Evolutionary conservation across 2,113 vertebrate genomes (phyloP).

Genomic region (Hepsetus odoe): DNA sequence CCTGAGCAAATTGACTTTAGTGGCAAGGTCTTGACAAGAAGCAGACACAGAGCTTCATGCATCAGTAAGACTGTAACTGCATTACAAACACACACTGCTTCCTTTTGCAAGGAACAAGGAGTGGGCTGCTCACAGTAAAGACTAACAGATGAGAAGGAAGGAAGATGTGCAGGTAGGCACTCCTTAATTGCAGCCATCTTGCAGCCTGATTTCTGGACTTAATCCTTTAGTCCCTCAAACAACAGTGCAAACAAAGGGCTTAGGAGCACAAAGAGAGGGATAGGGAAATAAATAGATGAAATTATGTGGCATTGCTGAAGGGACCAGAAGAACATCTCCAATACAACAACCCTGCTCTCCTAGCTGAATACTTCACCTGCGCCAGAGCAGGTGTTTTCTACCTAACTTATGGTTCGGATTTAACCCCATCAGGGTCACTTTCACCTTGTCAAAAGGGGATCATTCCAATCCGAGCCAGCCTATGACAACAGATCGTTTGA

Average conservation of each 20-base stretch:
- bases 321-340: not conserved
- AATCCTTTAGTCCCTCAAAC: slow-evolving; percentile 52
- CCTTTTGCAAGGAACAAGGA: slow-evolving; percentile 68
- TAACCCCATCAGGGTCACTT: slow-evolving; percentile 68
- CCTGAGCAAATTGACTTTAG: slow-evolving; percentile 80
- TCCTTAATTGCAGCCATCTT: slow-evolving; percentile 54
- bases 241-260: slow-evolving; percentile 47
- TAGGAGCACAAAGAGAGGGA: slow-evolving; percentile 49
- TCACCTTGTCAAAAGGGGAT: slow-evolving; percentile 64
- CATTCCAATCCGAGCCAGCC: slow-evolving; percentile 45
- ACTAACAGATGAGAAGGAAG: slow-evolving; percentile 42
- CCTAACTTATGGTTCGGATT: slow-evolving; percentile 70
- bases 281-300: not conserved
- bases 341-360: not conserved
- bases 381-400: slow-evolving; percentile 75
- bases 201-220: slow-evolving; percentile 26
- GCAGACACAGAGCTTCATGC: slow-evolving; percentile 77
- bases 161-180: slow-evolving; percentile 47
- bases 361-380: slow-evolving; percentile 65
- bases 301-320: not conserved
- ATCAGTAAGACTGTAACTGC: slow-evolving; percentile 76
- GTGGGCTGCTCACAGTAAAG: slow-evolving; percentile 63
- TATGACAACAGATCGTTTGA: slow-evolving; percentile 64
- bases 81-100: slow-evolving; percentile 76
- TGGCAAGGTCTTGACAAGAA: slow-evolving; percentile 83